Percentiles rank a stretch among this genome's conserved stretches.
phyloP scores from a whole-genome alignment of 2,888 invertebrate species.

The Hypselothyrea guttata region DNA sequence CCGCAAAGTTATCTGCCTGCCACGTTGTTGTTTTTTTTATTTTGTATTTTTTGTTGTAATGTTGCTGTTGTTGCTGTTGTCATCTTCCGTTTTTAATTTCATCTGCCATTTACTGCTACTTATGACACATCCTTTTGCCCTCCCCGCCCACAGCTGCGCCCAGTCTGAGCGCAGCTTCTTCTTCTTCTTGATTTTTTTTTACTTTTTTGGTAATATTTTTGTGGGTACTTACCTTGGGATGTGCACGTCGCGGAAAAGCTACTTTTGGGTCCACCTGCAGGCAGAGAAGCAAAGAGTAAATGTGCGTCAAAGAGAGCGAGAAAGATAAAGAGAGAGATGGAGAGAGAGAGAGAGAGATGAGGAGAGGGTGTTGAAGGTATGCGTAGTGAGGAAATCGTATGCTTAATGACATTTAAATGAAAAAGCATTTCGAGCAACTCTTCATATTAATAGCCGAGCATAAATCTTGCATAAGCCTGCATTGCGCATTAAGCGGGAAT shows the following conservation, averaged over 20 bases:
- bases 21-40: constrained; percentile 35
- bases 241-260: constrained; percentile 99
- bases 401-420: constrained; percentile 76
- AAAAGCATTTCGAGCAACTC: constrained; percentile 72
- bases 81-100: constrained; percentile 78
- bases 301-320: constrained; percentile 2
- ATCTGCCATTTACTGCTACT: constrained; percentile 76
- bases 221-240: constrained; percentile 94
- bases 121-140: constrained; percentile 73
- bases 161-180: constrained; percentile 11
- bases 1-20: constrained; percentile 71
- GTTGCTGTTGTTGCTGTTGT: constrained; percentile 29
- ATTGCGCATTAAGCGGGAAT: constrained; percentile 76
- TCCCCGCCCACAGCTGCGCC: not conserved
- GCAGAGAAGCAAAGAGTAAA: constrained; percentile 17
- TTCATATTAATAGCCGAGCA: constrained; percentile 76
- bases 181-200: constrained; percentile 22
- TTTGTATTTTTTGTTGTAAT: constrained; percentile 21
- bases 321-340: not conserved
- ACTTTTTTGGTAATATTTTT: constrained; percentile 45
- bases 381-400: constrained; percentile 58
- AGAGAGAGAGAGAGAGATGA: constrained; percentile 3
- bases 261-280: constrained; percentile 99
- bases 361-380: constrained; percentile 17
- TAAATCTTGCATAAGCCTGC: constrained; percentile 78